Evolutionary conservation across 2,888 invertebrate species (phyloP).

Genomic region (Xestoiulus laeticollis): DNA sequence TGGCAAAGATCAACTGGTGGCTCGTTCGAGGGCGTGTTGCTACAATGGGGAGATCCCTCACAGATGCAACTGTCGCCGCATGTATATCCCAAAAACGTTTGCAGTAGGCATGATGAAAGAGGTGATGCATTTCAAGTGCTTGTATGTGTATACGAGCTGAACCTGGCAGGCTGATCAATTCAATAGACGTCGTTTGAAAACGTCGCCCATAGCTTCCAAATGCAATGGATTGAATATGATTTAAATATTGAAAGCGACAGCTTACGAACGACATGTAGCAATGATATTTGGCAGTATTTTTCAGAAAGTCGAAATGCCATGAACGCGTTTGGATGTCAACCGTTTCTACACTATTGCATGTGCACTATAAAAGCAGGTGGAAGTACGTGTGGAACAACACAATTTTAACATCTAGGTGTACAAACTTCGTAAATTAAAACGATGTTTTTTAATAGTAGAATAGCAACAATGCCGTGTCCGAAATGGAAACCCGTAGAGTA

Average conservation of each 20-base stretch:
- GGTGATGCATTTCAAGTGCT: background rate
- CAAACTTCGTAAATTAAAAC: too few relatives aligned
- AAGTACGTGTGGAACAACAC: too few relatives aligned
- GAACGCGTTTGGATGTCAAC: background rate
- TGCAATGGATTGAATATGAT: conserved; percentile 35
- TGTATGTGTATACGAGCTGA: background rate
- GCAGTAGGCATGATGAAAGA: background rate
- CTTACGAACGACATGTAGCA: background rate
- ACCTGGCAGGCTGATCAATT: conserved; percentile 20
- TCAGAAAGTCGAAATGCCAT: conserved; percentile 27
- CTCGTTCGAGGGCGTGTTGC: background rate
- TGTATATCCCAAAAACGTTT: background rate
- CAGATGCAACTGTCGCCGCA: background rate
- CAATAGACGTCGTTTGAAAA: conserved; percentile 42
- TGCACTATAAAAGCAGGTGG: too few relatives aligned
- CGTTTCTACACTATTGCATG: background rate
- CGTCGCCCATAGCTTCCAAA: conserved; percentile 39
- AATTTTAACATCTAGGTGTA: too few relatives aligned
- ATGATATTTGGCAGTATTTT: conserved; percentile 19
- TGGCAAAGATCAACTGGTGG: conserved; percentile 7
- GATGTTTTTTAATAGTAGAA: too few relatives aligned
- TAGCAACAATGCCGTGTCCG: too few relatives aligned
- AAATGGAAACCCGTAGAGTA: too few relatives aligned
- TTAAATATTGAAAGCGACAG: conserved; percentile 47
- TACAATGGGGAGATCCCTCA: background rate